phyloP scores from a whole-genome alignment of 2,113 vertebrate genomes.

The Marmota monax region DNA sequence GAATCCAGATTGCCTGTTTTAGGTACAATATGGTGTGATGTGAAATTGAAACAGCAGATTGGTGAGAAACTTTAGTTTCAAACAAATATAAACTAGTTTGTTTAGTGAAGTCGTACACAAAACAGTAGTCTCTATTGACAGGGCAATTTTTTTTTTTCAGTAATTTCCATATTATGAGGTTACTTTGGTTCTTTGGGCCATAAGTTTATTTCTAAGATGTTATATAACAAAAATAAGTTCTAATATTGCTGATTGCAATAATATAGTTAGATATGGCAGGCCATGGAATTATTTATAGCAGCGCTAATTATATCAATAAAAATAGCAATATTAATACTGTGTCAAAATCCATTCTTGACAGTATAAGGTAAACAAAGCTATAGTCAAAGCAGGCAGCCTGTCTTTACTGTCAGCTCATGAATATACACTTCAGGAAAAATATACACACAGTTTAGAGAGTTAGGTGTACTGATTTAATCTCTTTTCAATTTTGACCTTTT shows the following conservation, averaged over 20 bases:
- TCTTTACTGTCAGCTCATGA: constrained; percentile 88
- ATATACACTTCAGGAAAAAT: constrained; percentile 85
- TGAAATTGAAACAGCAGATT: constrained; percentile 85
- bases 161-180: constrained; percentile 70
- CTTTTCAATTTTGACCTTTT: constrained; percentile 63
- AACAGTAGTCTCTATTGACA: constrained; percentile 83
- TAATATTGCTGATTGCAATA: constrained; percentile 83
- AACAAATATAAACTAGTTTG: constrained; percentile 88
- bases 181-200: constrained; percentile 74
- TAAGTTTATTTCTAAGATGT: constrained; percentile 79
- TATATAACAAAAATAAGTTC: constrained; percentile 74
- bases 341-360: constrained; percentile 89
- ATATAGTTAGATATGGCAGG: constrained; percentile 87
- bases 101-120: constrained; percentile 85
- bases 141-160: constrained; percentile 69
- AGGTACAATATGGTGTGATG: constrained; percentile 82
- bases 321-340: constrained; percentile 91
- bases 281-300: constrained; percentile 88
- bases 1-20: constrained; percentile 85
- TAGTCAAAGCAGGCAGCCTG: constrained; percentile 88
- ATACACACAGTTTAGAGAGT: constrained; percentile 81
- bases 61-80: constrained; percentile 89
- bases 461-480: constrained; percentile 64
- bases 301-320: constrained; percentile 91
- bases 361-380: constrained; percentile 87